Conservation (phyloP, 2,113 vertebrate species). For the Cichladusa arquata region DNA sequence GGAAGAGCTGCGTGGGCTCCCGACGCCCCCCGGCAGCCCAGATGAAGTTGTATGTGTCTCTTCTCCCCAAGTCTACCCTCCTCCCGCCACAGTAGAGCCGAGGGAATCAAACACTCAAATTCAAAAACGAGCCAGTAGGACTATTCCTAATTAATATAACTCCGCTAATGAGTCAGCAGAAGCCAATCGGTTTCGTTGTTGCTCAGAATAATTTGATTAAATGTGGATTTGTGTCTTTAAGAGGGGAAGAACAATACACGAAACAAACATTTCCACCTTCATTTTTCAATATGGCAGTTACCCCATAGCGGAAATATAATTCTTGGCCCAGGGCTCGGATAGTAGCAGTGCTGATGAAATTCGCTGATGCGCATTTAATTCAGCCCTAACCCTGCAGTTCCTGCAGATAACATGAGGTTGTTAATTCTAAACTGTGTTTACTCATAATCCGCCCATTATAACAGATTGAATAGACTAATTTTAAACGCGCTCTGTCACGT, state of each 20-base stretch:
- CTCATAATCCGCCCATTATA: constrained; percentile 51
- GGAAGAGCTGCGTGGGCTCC: background rate
- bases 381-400: background rate
- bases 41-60: background rate
- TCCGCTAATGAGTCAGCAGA: background rate
- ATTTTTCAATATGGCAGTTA: constrained; percentile 36
- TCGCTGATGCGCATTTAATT: background rate
- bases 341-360: constrained; percentile 20
- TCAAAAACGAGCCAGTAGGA: background rate
- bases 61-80: background rate
- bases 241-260: background rate
- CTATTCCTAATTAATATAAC: background rate
- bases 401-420: background rate
- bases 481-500: constrained; percentile 17
- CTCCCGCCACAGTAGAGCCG: background rate
- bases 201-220: background rate
- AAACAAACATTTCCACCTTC: constrained; percentile 28
- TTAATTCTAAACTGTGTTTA: constrained; percentile 24
- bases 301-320: constrained; percentile 19
- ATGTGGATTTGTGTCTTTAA: background rate
- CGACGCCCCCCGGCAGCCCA: background rate
- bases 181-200: constrained; percentile 14
- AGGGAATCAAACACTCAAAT: background rate
- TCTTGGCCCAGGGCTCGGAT: constrained; percentile 25
- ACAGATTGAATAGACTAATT: constrained; percentile 42